These are phyloP conservation scores for Zonotrichia leucophrys DNA, from an alignment of 2,113 vertebrate species.

Conservation along the genomic window DNA sequence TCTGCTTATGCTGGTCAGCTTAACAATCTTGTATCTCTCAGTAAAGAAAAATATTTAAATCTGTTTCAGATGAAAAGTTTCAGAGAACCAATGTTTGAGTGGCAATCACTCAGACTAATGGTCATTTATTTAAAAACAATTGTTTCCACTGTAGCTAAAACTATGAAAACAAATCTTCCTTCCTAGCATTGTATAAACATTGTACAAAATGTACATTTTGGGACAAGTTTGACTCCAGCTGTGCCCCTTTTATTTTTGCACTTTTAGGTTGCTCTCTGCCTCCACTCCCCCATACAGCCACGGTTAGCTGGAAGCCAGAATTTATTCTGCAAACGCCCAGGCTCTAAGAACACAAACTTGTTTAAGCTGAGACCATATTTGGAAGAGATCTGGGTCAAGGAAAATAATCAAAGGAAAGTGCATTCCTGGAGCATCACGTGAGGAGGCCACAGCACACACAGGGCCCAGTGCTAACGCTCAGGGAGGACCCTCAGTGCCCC, in stretches of 20 bases:
- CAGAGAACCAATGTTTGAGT: conserved; percentile 30
- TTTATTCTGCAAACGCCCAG: conserved; percentile 42
- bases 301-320: conserved; percentile 32
- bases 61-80: conserved; percentile 26
- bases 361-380: conserved; percentile 69
- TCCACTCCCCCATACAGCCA: neutral
- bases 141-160: conserved; percentile 37
- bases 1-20: neutral
- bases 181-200: conserved; percentile 19
- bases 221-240: conserved; percentile 36
- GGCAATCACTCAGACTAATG: conserved; percentile 30
- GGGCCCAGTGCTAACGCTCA: neutral
- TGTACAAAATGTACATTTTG: conserved; percentile 45
- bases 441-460: neutral
- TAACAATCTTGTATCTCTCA: neutral
- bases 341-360: conserved; percentile 62
- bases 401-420: conserved; percentile 70
- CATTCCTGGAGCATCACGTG: conserved; percentile 62
- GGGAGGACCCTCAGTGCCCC: neutral
- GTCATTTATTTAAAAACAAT: conserved; percentile 58
- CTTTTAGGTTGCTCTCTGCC: conserved; percentile 4
- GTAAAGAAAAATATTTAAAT: conserved; percentile 42
- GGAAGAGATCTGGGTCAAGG: conserved; percentile 66
- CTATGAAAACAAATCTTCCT: conserved; percentile 29
- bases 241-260: conserved; percentile 5